A percentile compares a stretch with the other conserved stretches of the same genome.
Conservation (phyloP, 1,140 invertebrate species). For the Drosophila chauvacae region DNA sequence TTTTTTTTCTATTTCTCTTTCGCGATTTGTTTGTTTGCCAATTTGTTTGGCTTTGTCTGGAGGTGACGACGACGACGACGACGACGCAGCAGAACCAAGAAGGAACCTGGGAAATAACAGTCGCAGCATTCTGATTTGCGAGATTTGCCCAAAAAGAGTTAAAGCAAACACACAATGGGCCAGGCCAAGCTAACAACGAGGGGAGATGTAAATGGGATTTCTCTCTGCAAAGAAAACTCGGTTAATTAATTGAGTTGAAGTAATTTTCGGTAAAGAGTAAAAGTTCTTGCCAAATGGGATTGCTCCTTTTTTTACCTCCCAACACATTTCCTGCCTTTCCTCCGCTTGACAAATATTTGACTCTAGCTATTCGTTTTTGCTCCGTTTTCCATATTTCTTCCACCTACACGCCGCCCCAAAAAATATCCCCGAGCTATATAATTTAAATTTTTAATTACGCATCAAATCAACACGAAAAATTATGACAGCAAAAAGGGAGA, state of each 20-base stretch:
- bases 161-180: slow-evolving; percentile 51
- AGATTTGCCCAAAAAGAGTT: slow-evolving; percentile 69
- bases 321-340: slow-evolving; percentile 34
- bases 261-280: slow-evolving; percentile 51
- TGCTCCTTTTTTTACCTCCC: slow-evolving; percentile 26
- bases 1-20: slow-evolving; percentile 38
- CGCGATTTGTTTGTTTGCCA: slow-evolving; percentile 69
- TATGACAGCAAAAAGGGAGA: slow-evolving; percentile 58
- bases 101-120: slow-evolving; percentile 9
- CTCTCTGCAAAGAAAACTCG: slow-evolving; percentile 22
- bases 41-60: slow-evolving; percentile 69
- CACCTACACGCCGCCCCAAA: slow-evolving; percentile 33
- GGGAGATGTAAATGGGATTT: slow-evolving; percentile 6
- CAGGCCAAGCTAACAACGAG: background rate
- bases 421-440: slow-evolving; percentile 57
- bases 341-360: slow-evolving; percentile 67
- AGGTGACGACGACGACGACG: slow-evolving; percentile 38
- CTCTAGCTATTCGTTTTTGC: slow-evolving; percentile 6
- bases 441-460: slow-evolving; percentile 80
- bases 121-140: slow-evolving; percentile 46
- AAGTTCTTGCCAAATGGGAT: slow-evolving; percentile 42
- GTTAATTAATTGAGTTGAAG: slow-evolving; percentile 81
- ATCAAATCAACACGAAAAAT: slow-evolving; percentile 73
- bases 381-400: slow-evolving; percentile 17
- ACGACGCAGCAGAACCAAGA: slow-evolving; percentile 1